Conservation (phyloP, 2,888 invertebrate genomes). For the Sarcophaga subvicina region DNA sequence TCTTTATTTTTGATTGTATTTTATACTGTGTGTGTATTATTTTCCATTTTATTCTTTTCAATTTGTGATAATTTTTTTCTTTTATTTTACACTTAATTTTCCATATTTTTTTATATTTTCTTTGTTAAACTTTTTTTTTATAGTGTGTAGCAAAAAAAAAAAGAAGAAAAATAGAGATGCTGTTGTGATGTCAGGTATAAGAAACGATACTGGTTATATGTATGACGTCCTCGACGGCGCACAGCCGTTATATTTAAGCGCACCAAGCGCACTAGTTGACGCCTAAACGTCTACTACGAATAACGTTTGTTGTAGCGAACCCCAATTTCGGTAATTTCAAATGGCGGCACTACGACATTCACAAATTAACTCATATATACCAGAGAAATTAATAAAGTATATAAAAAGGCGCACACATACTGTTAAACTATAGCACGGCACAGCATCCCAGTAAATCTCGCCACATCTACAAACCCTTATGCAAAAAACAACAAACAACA, state of each 20-base stretch:
- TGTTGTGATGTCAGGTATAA: conserved; percentile 59
- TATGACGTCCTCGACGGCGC: conserved; percentile 70
- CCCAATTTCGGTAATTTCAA: conserved; percentile 81
- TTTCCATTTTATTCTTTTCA: too few species aligned
- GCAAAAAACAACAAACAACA: too few species aligned
- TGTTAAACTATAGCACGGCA: neutral
- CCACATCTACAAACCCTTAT: neutral
- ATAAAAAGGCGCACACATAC: conserved; percentile 17
- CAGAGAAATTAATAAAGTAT: conserved; percentile 50
- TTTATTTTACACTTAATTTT: conserved; percentile 53
- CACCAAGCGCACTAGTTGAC: conserved; percentile 83
- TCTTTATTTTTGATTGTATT: conserved; percentile 2
- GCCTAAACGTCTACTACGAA: conserved; percentile 83
- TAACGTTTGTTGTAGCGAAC: conserved; percentile 82
- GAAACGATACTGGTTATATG: conserved; percentile 59
- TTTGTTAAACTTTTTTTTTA: conserved; percentile 26
- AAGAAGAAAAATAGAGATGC: conserved; percentile 41
- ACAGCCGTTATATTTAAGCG: conserved; percentile 80
- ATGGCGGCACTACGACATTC: conserved; percentile 75
- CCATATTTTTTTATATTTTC: conserved; percentile 34
- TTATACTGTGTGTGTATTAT: too few species aligned
- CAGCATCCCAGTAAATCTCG: neutral
- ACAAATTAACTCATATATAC: conserved; percentile 65
- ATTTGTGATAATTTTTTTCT: too few species aligned
- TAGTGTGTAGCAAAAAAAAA: conserved; percentile 35